Conservation (phyloP, 2,113 vertebrate species). For the Puntigrus tetrazona region DNA sequence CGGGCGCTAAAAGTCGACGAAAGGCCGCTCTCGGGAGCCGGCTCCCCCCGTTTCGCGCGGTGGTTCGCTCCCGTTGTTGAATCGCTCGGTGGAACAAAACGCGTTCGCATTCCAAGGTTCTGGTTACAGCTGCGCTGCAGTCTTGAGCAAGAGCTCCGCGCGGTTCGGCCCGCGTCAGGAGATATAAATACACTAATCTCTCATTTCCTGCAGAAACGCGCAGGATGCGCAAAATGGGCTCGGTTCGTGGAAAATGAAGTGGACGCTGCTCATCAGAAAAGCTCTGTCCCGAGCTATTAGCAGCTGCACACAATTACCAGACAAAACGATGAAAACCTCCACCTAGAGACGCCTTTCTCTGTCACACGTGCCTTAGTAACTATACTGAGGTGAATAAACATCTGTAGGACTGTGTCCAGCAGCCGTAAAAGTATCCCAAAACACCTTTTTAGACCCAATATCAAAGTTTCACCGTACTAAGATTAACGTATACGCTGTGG, state of each 20-base stretch:
- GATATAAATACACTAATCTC: constrained; percentile 56
- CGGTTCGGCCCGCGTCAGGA: constrained; percentile 32
- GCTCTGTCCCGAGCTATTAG: too few relatives aligned
- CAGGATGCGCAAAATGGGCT: neutral
- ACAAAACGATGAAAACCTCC: neutral
- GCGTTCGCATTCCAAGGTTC: constrained; percentile 59
- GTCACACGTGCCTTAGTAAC: too few relatives aligned
- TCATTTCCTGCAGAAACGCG: neutral
- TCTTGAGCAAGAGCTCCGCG: neutral
- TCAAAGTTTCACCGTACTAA: too few relatives aligned
- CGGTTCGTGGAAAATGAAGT: neutral
- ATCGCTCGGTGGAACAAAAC: constrained; percentile 56
- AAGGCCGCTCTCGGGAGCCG: too few relatives aligned
- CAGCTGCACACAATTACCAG: too few relatives aligned
- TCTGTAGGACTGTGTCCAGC: too few relatives aligned
- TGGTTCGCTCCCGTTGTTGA: constrained; percentile 68
- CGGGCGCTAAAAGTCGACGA: neutral
- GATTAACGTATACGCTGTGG: too few relatives aligned
- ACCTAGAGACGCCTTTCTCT: too few relatives aligned
- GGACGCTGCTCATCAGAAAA: neutral
- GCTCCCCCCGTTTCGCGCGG: neutral
- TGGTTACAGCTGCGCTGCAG: constrained; percentile 56
- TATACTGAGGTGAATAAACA: too few relatives aligned
- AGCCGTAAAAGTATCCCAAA: neutral
- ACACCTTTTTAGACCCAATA: too few relatives aligned